Evolutionary conservation across 1,140 invertebrate species (phyloP).

Genomic region (Drosophila tristis): DNA sequence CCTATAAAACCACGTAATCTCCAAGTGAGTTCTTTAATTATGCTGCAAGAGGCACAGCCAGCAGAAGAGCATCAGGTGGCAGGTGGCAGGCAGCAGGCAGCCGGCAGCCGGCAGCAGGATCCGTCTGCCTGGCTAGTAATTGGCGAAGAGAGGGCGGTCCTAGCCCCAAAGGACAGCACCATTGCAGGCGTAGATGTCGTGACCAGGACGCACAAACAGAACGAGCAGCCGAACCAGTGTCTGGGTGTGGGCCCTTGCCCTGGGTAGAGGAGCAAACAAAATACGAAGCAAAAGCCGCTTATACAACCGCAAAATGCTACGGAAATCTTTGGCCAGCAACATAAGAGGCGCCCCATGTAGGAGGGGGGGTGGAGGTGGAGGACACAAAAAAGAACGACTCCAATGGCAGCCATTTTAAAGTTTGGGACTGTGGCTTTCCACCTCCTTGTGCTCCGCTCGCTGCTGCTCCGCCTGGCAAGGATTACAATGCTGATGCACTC

Average conservation of each 20-base stretch:
- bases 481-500: conserved; percentile 59
- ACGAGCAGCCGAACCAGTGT: conserved; percentile 2
- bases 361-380: neutral
- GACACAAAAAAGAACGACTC: conserved; percentile 20
- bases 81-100: neutral
- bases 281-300: conserved; percentile 77
- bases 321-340: conserved; percentile 66
- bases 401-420: conserved; percentile 73
- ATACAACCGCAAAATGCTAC: conserved; percentile 81
- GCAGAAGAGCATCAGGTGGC: conserved; percentile 27
- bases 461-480: conserved; percentile 43
- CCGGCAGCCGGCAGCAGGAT: neutral
- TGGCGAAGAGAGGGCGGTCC: conserved; percentile 10
- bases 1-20: conserved; percentile 80
- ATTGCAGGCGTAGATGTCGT: too few relatives aligned
- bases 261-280: conserved; percentile 60
- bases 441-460: neutral
- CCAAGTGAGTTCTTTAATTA: conserved; percentile 81
- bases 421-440: conserved; percentile 68
- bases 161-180: conserved; percentile 5
- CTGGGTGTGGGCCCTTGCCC: conserved; percentile 8
- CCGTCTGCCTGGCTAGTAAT: too few relatives aligned
- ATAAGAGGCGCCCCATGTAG: too few relatives aligned
- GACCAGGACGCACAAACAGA: conserved; percentile 11
- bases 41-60: conserved; percentile 63